Conservation (phyloP, 2,888 invertebrate genomes). For the Bugulina stolonifera region DNA sequence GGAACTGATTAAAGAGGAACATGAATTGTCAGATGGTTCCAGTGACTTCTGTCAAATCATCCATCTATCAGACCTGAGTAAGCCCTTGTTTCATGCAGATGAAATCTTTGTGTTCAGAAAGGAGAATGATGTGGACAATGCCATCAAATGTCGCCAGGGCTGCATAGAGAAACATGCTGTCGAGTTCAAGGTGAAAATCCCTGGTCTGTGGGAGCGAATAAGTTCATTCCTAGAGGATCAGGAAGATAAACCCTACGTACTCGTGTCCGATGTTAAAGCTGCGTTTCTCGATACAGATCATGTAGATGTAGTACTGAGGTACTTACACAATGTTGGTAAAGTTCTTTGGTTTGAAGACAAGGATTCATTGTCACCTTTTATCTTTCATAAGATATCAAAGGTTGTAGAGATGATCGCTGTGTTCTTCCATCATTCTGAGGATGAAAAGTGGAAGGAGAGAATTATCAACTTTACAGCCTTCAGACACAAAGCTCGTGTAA, state of each 20-base stretch:
- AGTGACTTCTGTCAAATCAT: no score
- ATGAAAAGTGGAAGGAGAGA: background rate
- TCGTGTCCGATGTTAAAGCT: background rate
- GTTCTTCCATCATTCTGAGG: background rate
- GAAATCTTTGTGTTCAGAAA: conserved; percentile 12
- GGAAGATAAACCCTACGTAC: background rate
- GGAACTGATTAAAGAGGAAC: no score
- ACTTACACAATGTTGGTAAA: background rate
- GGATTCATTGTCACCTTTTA: background rate
- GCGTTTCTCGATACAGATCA: background rate
- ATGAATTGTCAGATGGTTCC: background rate
- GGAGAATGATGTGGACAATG: no score
- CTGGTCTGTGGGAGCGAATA: background rate
- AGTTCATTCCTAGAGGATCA: background rate
- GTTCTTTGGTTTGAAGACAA: conserved; percentile 18
- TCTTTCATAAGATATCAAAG: background rate
- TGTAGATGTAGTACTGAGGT: background rate
- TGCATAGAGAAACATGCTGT: background rate
- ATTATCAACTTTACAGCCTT: background rate
- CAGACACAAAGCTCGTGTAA: background rate
- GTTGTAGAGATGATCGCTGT: background rate
- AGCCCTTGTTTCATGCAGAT: background rate
- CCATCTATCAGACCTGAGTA: background rate
- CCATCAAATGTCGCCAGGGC: no score
- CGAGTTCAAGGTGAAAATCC: background rate